Evolutionary conservation across 2,113 vertebrate genomes (phyloP), one percentile per base, ranked within the genome.

Genomic region (Camarhynchus parvulus): DNA sequence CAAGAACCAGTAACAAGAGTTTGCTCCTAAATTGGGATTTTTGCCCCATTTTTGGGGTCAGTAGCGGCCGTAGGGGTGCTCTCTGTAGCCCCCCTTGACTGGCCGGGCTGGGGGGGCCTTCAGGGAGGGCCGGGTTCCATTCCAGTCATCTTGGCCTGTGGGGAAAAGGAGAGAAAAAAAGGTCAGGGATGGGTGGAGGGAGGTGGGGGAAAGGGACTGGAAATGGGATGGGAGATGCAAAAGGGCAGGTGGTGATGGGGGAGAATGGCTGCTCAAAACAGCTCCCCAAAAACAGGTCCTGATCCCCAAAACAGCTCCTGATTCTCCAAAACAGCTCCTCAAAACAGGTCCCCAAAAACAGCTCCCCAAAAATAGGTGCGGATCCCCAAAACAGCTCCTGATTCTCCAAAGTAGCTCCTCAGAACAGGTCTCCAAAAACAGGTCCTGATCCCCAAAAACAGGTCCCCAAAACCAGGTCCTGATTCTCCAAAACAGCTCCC

Each of bases 41-140:
- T 59, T 97, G 94, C 94, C 97, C 96, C 23, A 1, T 4, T 35
- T 97, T 97, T 93, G 94, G 53, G 53, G 12, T 94, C 99, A 99
- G 98, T 99, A 99, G 98, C 99, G 98, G 96, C 98, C 98, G 50
- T 99, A 99, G 31, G 99, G 99, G 95, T 99, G 99, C 44, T 99
- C 99, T 94, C 99, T 98, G 96, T 99, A 99, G 16, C 98, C 95
- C 69, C 99, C 99, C 97, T 99, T 99, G 81, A 98, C 64, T 87
- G 98, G 98, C 94, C 99, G 97, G 89, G 98, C 93, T 20, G 98
- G 90, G 1, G 99, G 98, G 44, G 98, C 98, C 92, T 99, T 99
- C 97, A 98, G 95, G 24, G 98, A 98, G 37, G 98, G 94, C 37
- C 99, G 98, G 19, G 98, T 98, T 76, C 98, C 98, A 31, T 99